Conservation (phyloP, 1,140 invertebrate species). For the Leptoteleia sp. region DNA sequence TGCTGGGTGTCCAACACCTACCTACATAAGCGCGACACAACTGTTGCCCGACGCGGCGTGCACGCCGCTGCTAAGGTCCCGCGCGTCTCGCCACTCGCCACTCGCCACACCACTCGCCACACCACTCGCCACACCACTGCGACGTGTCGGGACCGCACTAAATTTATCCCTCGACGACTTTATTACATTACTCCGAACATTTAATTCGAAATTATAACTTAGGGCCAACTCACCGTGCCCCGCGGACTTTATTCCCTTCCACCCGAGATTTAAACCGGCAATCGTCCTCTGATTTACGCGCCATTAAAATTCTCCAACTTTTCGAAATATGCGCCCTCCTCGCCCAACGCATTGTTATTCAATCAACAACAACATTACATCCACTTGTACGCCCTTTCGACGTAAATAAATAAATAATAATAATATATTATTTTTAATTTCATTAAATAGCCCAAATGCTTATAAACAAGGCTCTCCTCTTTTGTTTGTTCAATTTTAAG, state of each 20-base stretch:
- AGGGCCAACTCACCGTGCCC: conserved; percentile 54
- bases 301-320: conserved; percentile 66
- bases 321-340: not conserved
- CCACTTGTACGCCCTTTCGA: too few species aligned
- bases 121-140: conserved; percentile 59
- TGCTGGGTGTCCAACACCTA: conserved; percentile 80
- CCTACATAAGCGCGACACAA: conserved; percentile 77
- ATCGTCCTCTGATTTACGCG: conserved; percentile 71
- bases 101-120: too few species aligned
- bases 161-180: conserved; percentile 79
- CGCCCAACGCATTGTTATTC: conserved; percentile 8
- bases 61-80: conserved; percentile 49
- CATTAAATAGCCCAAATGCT: too few species aligned
- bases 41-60: conserved; percentile 67
- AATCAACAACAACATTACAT: too few species aligned
- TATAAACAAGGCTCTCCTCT: too few species aligned
- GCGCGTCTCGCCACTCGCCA: conserved; percentile 63
- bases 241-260: conserved; percentile 3
- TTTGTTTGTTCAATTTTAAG: too few species aligned
- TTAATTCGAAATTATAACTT: conserved; percentile 79
- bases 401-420: too few species aligned
- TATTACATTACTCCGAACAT: conserved; percentile 78
- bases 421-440: too few species aligned
- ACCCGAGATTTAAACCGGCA: conserved; percentile 14
- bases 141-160: conserved; percentile 70